phyloP scores from a whole-genome alignment of 2,113 vertebrate species.

The Ginglymostoma cirratum region DNA sequence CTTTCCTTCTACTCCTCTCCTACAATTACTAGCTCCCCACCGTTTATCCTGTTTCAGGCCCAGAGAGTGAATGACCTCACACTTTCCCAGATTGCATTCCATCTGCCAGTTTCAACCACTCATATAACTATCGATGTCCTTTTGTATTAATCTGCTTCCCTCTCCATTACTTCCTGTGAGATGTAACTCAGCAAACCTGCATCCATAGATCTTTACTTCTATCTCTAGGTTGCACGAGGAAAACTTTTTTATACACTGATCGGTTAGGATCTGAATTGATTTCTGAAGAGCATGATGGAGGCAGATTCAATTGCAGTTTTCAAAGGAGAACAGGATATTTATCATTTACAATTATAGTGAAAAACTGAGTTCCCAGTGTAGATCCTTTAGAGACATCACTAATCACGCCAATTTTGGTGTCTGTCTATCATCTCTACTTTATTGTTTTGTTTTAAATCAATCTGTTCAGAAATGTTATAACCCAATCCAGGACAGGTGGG shows the following conservation, averaged over 20 bases:
- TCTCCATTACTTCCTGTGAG: background rate
- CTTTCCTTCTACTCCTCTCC: background rate
- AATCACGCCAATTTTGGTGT: background rate
- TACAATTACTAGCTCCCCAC: background rate
- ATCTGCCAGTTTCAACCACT: background rate
- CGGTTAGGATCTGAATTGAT: no score
- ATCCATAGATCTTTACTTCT: background rate
- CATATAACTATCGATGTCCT: background rate
- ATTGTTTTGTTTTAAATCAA: no score
- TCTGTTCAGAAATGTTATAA: no score
- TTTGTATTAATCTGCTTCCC: background rate
- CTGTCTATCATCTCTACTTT: background rate
- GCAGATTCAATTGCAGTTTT: no score
- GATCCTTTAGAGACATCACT: background rate
- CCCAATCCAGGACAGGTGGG: no score
- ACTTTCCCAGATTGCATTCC: background rate
- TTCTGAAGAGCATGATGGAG: no score
- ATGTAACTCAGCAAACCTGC: background rate
- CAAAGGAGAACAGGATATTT: no score
- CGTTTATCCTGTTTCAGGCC: background rate
- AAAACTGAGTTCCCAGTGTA: background rate
- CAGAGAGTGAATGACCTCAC: background rate
- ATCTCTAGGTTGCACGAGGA: background rate
- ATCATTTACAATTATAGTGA: background rate
- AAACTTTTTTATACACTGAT: no score